A percentile compares a stretch with the other conserved stretches of the same genome.
Evolutionary conservation across 1,140 invertebrate species (phyloP).

Genomic region (Ooceraea biroi): DNA sequence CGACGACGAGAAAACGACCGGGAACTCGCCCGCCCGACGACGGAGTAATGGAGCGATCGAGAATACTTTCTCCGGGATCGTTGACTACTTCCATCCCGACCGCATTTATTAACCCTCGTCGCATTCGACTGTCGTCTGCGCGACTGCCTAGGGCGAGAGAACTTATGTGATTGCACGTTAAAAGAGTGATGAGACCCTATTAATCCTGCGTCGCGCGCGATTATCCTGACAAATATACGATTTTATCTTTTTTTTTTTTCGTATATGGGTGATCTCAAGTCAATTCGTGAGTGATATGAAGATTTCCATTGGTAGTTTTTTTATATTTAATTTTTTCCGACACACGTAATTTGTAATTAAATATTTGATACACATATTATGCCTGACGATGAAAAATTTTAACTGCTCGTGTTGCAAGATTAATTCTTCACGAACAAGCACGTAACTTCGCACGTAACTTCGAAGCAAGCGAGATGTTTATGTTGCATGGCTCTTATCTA

Average conservation of each 20-base stretch:
- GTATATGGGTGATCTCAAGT: neutral
- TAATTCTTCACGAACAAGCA: neutral
- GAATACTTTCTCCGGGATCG: slow-evolving; percentile 43
- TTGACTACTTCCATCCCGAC: slow-evolving; percentile 13
- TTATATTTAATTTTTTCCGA: slow-evolving; percentile 1
- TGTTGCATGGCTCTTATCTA: slow-evolving; percentile 33
- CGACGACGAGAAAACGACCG: slow-evolving; percentile 47
- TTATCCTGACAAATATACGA: neutral
- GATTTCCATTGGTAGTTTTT: neutral
- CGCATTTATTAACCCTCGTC: slow-evolving; percentile 36
- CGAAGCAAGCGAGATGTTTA: slow-evolving; percentile 25
- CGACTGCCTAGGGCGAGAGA: neutral
- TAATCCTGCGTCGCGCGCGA: neutral
- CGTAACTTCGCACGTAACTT: slow-evolving; percentile 15
- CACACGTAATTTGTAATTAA: neutral
- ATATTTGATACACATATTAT: neutral
- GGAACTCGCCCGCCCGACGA: neutral
- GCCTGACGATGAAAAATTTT: neutral
- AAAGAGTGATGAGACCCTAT: slow-evolving; percentile 12
- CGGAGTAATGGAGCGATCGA: slow-evolving; percentile 54
- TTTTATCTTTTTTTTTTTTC: neutral
- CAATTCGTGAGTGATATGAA: neutral
- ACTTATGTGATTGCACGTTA: neutral
- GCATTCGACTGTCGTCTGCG: slow-evolving; percentile 29
- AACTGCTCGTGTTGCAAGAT: neutral